A percentile compares a stretch with the other conserved stretches of the same genome.
Evolutionary conservation across 2,113 vertebrate species (phyloP).

Genomic region (Stictonetta naevosa): DNA sequence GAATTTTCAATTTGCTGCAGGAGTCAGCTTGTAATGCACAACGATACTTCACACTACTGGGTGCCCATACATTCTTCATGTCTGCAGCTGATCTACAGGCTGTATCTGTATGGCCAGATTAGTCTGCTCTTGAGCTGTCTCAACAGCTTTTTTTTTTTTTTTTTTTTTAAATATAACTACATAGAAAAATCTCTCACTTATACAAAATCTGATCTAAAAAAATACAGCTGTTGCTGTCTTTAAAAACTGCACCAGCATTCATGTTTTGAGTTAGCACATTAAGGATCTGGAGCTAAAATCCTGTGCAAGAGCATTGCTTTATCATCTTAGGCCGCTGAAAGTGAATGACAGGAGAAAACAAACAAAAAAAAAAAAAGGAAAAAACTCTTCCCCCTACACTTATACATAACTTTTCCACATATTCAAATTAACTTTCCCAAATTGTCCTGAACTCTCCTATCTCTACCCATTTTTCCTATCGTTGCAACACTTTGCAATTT

Average conservation of each 20-base stretch:
- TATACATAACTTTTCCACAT: background rate
- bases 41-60: fast-evolving
- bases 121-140: background rate
- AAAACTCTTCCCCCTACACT: background rate
- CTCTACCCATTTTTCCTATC: background rate
- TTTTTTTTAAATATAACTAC: background rate
- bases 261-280: background rate
- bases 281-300: conserved; percentile 1
- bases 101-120: background rate
- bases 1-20: background rate
- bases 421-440: background rate
- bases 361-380: background rate
- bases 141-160: background rate
- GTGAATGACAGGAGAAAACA: background rate
- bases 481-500: background rate
- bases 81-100: background rate
- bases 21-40: background rate
- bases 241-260: background rate
- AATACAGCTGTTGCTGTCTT: conserved; percentile 27
- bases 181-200: background rate
- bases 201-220: conserved; percentile 11
- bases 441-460: background rate
- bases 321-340: background rate
- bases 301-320: background rate
- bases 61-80: background rate